Evolutionary conservation across 2,797 vertebrate species (phyloP).

Genomic region (Myotis myotis): DNA sequence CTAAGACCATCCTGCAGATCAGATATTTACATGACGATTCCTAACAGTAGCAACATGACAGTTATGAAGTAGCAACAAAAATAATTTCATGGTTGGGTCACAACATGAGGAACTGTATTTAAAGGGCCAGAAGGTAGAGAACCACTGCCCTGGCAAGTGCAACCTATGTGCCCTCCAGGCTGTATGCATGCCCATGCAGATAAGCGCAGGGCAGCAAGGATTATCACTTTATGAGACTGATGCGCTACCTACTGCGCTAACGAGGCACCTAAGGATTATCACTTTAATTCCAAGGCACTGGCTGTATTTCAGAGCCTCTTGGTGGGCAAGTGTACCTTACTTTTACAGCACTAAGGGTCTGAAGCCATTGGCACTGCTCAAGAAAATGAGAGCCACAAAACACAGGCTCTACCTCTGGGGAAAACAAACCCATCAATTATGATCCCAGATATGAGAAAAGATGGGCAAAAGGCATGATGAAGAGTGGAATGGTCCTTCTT

Average conservation of each 20-base stretch:
- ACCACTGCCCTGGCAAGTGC: neutral
- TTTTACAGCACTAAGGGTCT: neutral
- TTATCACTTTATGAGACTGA: neutral
- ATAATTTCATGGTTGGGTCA: too few species aligned
- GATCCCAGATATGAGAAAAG: slow-evolving; percentile 4
- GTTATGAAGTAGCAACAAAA: too few species aligned
- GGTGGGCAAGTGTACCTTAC: neutral
- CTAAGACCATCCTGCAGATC: too few species aligned
- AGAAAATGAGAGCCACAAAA: neutral
- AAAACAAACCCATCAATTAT: neutral
- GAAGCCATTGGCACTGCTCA: neutral
- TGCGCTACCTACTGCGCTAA: too few species aligned
- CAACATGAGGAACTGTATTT: too few species aligned
- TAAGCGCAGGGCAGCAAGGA: neutral
- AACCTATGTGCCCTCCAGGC: neutral
- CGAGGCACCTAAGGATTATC: neutral
- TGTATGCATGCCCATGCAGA: neutral
- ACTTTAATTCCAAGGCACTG: neutral
- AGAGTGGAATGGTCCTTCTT: neutral
- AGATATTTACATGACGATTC: too few species aligned
- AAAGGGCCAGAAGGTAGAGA: too few species aligned
- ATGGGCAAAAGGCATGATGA: neutral
- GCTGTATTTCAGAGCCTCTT: neutral
- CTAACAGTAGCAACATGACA: too few species aligned
- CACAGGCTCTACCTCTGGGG: neutral